Evolutionary conservation across 2,113 vertebrate genomes (phyloP), one percentile per base, ranked within the genome.

Genomic region (Callipepla californica): DNA sequence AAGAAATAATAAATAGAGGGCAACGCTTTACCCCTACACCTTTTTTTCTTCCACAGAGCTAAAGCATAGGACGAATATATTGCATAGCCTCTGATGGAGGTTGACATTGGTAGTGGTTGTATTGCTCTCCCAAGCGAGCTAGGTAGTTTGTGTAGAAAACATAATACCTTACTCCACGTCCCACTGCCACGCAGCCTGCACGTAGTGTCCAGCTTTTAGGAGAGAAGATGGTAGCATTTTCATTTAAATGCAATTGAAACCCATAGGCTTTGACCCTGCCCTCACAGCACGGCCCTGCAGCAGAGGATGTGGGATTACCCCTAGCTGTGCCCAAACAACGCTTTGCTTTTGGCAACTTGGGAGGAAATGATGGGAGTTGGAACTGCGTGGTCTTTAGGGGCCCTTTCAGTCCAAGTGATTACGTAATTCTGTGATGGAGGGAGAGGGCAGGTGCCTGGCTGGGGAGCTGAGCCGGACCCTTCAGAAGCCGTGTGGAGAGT

Each of bases 311-410:
- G 32, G 26, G 21, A 18, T 63, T 36, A 18, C 80, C 40, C 45
- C 45, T 34, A 88, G 32, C 21, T 36, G 6, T 36, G 50, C 69
- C 7, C 2, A 0, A 38, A 28, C 15, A 58, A 13, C 0, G 0
- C 13, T 53, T 13, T 6, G 30, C 8, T 74, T 86, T 72, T 3
- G 2, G 44, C 4, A 7, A 8, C 42, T 59, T 40, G 14, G 51
- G 17, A 73, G 28, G 63, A 68, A 58, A 47, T 16, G 51, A 28
- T 53, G 26, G 51, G 51, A 53, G 26, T 53, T 53, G 40, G 38
- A 57, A 57, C 55, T 18, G n/a, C 6, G 30, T n/a, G 55, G 30
- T n/a, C 55, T 57, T 3, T 57, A n/a, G n/a, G 30, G 55, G 17
- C 9, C 10, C 55, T 57, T 57, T 32, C 32, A n/a, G 30, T 19